Conservation (phyloP, 2,797 vertebrate genomes). For the Phoeniculus purpureus region DNA sequence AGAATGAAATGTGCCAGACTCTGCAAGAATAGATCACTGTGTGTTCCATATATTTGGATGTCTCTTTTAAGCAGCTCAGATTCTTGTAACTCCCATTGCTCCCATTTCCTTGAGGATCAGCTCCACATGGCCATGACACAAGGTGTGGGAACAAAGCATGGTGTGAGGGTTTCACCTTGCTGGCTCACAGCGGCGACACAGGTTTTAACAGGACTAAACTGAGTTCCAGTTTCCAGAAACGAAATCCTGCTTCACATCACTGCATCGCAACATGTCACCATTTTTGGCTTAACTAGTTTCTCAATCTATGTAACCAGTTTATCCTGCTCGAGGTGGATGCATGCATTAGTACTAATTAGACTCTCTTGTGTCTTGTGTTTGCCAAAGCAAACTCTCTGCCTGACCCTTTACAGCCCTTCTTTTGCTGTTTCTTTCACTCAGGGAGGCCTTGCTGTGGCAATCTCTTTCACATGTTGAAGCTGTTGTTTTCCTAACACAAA, state of each 20-base stretch:
- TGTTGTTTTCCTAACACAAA: constrained; percentile 28
- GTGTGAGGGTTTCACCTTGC: accelerated
- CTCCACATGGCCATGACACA: accelerated
- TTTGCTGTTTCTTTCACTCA: background rate
- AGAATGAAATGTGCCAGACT: background rate
- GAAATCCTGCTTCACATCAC: background rate
- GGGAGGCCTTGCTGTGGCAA: background rate
- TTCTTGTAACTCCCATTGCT: background rate
- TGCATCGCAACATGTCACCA: background rate
- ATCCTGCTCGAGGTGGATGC: background rate
- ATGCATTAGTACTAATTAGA: background rate
- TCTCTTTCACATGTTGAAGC: constrained; percentile 8
- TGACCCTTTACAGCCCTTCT: background rate
- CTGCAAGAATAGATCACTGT: background rate
- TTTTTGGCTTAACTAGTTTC: background rate
- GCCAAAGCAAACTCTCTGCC: background rate
- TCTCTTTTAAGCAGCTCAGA: background rate
- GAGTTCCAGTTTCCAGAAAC: background rate
- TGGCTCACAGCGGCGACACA: accelerated
- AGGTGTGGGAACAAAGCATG: background rate
- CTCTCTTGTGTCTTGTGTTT: background rate
- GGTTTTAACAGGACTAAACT: background rate
- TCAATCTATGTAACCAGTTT: background rate
- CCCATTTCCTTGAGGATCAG: background rate
- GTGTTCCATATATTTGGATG: background rate